Conservation (phyloP, 2,888 invertebrate genomes). For the Euplagia quadripunctaria region DNA sequence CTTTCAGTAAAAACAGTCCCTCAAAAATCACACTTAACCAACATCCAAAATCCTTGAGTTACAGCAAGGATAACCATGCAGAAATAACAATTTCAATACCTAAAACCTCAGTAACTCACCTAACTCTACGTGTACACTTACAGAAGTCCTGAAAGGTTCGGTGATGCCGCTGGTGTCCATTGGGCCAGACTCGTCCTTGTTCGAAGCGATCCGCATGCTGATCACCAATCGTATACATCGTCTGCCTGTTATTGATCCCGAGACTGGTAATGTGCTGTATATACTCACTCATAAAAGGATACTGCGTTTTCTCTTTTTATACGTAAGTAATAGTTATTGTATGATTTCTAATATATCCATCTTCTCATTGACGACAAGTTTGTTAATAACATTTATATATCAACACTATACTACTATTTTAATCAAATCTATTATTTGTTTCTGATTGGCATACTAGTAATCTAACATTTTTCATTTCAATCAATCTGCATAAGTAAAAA, state of each 20-base stretch:
- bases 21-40: no score
- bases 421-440: neutral
- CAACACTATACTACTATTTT: neutral
- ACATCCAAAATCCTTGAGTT: no score
- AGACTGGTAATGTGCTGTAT: constrained; percentile 98
- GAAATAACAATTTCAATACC: no score
- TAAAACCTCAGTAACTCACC: no score
- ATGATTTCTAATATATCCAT: neutral
- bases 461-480: neutral
- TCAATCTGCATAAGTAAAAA: constrained; percentile 2
- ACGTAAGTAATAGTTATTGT: constrained; percentile 90
- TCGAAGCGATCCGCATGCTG: constrained; percentile 97
- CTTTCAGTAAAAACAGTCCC: no score
- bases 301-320: constrained; percentile 98
- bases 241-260: constrained; percentile 98
- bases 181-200: constrained; percentile 96
- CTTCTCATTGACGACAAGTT: neutral
- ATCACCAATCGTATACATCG: constrained; percentile 98
- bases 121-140: constrained; percentile 27
- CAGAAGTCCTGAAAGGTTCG: constrained; percentile 95
- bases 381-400: neutral
- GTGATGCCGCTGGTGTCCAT: constrained; percentile 96
- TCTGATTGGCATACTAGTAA: neutral
- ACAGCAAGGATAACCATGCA: no score
- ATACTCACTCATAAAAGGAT: constrained; percentile 99